phyloP scores from a whole-genome alignment of 2,113 vertebrate species.

The chimpanzee (Pan troglodytes) region NHGRI_mPanTro3-v2.1_pri NC_072412.2:54375001-54375500 shows the following conservation, averaged over 20 bases:
- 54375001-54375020: neutral
- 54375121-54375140: neutral
- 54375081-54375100: neutral
- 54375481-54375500: neutral
- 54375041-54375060: neutral
- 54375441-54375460: neutral
- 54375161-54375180: neutral
- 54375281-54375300: neutral
- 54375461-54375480: neutral
- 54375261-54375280: neutral
- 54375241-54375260: neutral
- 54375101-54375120: neutral
- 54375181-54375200: neutral
- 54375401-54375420: neutral
- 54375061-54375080: neutral
- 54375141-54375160: neutral
- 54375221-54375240: neutral
- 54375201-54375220: neutral
- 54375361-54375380: neutral
- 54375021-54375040: neutral
- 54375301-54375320: neutral
- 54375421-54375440: neutral
- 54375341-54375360: neutral
- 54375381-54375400: neutral
- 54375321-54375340: neutral